phyloP scores from a whole-genome alignment of 2,797 vertebrate species.

The Mustela erminea region DNA sequence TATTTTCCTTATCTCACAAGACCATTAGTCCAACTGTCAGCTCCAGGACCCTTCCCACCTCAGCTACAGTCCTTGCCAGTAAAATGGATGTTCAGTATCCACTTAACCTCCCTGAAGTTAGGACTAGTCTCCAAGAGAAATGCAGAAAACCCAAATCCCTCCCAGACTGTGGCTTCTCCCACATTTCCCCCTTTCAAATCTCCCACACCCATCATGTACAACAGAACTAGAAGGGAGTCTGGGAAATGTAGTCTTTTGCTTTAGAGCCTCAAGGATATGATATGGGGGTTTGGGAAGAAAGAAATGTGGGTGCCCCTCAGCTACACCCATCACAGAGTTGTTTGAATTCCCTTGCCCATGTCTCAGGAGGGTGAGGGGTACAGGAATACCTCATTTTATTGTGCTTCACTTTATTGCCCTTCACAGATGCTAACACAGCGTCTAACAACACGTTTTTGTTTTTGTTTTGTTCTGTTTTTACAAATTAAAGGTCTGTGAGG shows the following conservation, averaged over 20 bases:
- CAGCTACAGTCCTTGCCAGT: neutral
- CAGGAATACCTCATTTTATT: neutral
- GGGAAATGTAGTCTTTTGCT: neutral
- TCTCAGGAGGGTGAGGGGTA: neutral
- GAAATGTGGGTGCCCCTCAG: neutral
- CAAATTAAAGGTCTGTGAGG: neutral
- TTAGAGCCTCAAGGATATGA: neutral
- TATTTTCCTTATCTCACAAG: neutral
- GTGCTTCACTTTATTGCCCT: neutral
- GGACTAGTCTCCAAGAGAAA: neutral
- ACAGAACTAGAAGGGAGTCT: neutral
- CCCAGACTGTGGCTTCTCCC: neutral
- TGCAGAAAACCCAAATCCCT: neutral
- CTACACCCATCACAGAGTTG: neutral
- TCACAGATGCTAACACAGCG: neutral
- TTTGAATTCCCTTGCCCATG: neutral
- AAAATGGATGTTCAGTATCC: neutral
- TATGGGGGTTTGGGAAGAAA: neutral
- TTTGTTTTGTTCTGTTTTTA: neutral
- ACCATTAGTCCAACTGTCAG: neutral
- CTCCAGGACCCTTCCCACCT: neutral
- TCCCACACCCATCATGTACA: neutral
- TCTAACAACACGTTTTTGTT: neutral
- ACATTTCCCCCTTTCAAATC: neutral
- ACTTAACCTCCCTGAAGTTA: neutral